A percentile compares a stretch with the other conserved stretches of the same genome.
Conservation (phyloP, 2,797 vertebrate species). For the Sylvilagus floridanus region DNA sequence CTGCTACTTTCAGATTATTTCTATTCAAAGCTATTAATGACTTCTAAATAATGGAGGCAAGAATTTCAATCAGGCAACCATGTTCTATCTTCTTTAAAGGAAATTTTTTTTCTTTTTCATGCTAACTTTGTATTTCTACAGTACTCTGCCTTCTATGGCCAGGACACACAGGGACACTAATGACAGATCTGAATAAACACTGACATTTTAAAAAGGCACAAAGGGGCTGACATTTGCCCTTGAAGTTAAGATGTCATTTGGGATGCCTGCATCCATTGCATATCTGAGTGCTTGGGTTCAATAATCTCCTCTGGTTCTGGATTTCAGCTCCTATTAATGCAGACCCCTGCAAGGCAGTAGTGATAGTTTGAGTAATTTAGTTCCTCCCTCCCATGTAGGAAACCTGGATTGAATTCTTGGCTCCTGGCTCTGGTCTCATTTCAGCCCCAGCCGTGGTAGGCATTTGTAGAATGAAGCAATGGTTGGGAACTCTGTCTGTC, state of each 20-base stretch:
- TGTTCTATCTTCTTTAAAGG: constrained; percentile 38
- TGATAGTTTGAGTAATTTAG: too few relatives aligned
- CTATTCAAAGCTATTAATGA: constrained; percentile 39
- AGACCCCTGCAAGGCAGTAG: too few relatives aligned
- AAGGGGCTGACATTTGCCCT: neutral
- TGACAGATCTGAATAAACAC: neutral
- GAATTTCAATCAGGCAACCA: neutral
- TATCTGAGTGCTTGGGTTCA: neutral
- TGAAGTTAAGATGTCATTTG: too few relatives aligned
- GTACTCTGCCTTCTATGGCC: neutral
- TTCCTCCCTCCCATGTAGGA: too few relatives aligned
- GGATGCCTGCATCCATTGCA: neutral
- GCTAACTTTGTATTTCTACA: constrained; percentile 2
- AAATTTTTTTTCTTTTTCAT: constrained; percentile 4
- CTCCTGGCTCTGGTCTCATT: too few relatives aligned
- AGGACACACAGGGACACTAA: constrained; percentile 12
- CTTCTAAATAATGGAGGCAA: constrained; percentile 50
- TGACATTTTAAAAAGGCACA: neutral
- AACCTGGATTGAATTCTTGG: too few relatives aligned
- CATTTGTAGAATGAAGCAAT: too few relatives aligned
- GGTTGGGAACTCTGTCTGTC: too few relatives aligned
- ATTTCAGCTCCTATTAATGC: too few relatives aligned
- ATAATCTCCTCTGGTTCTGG: too few relatives aligned
- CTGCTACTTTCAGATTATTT: constrained; percentile 51
- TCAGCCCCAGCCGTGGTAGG: too few relatives aligned